Base-by-base conservation (phyloP, 2,888 invertebrate genomes). In the Xylophagus ater region DNA sequence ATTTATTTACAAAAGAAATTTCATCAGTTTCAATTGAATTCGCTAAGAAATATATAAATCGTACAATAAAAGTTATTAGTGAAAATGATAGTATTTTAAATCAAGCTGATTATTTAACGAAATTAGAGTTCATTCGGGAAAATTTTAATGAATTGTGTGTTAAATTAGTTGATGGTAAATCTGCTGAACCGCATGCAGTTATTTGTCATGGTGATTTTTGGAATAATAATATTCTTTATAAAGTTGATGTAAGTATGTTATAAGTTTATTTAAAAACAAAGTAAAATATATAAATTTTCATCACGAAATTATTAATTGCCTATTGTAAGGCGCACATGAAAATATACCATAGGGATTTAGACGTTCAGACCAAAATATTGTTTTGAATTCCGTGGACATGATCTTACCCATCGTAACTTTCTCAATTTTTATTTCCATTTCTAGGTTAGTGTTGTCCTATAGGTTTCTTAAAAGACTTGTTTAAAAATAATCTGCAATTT, bases 201-300 rank as follows among this genome's bases (percentile, higher is more conserved):
- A 51, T 60, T 20, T 59, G 58, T 46, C 60, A 60, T 43, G 60
- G 60, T 1, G 60, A 60, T 48, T 59, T 57, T 40, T 59, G 58
- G 58, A 57, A 57, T 40, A 60, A 60, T 37, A 60, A 60, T 39
- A 54, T 58, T 34, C 49, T 60, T 9, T 59, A 55, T 34, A 51
- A 52, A 45, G 51, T 50, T 41, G 51, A 58, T 51, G 58, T 58
- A 50, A 53, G 54, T 56, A 38, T 38, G n/a, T n/a, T n/a, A n/a
- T n/a, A n/a, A n/a, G n/a, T n/a, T n/a, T n/a, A n/a, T n/a, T n/a
- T n/a, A n/a, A n/a, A n/a, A n/a, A n/a, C n/a, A n/a, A n/a, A n/a
- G n/a, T n/a, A n/a, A n/a, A n/a, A n/a, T n/a, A n/a, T n/a, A n/a
- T n/a, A n/a, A n/a, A n/a, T n/a, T n/a, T n/a, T n/a, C n/a, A n/a